Evolutionary conservation across 1,140 invertebrate genomes (phyloP), one percentile per base, ranked within the genome.

Genomic region (Drosophila hydei): DNA sequence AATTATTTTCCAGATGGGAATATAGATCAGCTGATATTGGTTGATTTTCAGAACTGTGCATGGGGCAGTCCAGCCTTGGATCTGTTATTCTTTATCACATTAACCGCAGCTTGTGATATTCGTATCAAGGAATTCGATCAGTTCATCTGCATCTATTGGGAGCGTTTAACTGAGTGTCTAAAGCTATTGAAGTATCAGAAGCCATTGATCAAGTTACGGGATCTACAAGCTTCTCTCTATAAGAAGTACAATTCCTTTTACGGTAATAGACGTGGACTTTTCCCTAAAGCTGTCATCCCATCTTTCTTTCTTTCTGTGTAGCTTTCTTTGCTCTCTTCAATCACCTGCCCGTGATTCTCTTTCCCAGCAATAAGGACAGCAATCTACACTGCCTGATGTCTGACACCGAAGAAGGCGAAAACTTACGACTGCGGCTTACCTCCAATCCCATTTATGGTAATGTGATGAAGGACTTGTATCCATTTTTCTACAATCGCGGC

Each of bases 1-100:
- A 89, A 75, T 30, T 91, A 92, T 55, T 78, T 69, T 47, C 52
- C 79, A 0, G 21, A 75, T 30, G 83, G 75, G 1, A 51, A 72
- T 1, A 58, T 90, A 2, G 54, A 84, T 45, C 63, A 84, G 27
- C 51, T 90, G 2, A 77, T 91, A 25, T 79, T 92, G 6, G 51
- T 93, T 0, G 92, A 93, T 56, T 93, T 91, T 55, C 92, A 93
- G 75, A 63, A 90, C 3, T 64, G 58, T n/a, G 77, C 79, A 42
- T 89, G 83, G 67, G 90, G 79, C 5, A 92, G 88, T 64, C 90
- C 90, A 0, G 90, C 81, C 0, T n/a, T 90, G 9, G 92, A 93
- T 67, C 36, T 93, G 5, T 47, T 88, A 0, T 92, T 91, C 36
- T 91, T 92, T 8, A 60, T 91, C 0, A 71, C 72, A 1, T 55